phyloP scores from a whole-genome alignment of 1,140 invertebrate species.

The Chrysoperla carnea region DNA sequence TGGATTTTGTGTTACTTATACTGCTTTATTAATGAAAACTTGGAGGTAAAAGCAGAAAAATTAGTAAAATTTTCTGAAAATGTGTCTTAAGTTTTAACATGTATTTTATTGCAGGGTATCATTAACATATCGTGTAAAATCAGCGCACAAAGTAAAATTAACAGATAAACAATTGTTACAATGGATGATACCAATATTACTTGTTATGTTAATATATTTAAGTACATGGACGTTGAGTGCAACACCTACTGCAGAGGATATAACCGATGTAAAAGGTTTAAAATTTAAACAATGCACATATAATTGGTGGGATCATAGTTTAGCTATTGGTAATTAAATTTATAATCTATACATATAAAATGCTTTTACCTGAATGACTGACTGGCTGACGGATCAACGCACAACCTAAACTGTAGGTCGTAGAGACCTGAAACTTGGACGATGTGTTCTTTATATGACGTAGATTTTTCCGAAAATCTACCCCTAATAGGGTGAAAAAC shows the following conservation, averaged over 20 bases:
- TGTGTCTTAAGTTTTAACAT: too few species aligned
- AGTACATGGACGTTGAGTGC: conserved; percentile 76
- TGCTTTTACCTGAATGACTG: not conserved
- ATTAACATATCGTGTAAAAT: conserved; percentile 84
- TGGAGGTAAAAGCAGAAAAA: conserved; percentile 75
- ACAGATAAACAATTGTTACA: conserved; percentile 81
- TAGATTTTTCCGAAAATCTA: too few species aligned
- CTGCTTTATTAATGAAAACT: conserved; percentile 79
- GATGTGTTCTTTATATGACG: too few species aligned
- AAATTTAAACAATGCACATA: conserved; percentile 78
- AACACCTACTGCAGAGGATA: conserved; percentile 58
- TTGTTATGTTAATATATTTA: conserved; percentile 76
- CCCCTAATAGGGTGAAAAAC: too few species aligned
- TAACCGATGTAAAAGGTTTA: conserved; percentile 50
- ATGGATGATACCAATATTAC: conserved; percentile 76
- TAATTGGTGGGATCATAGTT: conserved; percentile 85
- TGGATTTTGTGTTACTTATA: conserved; percentile 83
- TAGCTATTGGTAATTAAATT: conserved; percentile 51
- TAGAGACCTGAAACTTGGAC: too few species aligned
- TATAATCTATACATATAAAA: too few species aligned
- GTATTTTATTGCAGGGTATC: conserved; percentile 59
- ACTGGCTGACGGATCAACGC: not conserved
- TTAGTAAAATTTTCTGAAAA: too few species aligned
- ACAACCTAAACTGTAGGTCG: too few species aligned
- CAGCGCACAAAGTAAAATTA: conserved; percentile 78